phyloP scores from a whole-genome alignment of 2,888 invertebrate species.

The Ormyrus labotus region DNA sequence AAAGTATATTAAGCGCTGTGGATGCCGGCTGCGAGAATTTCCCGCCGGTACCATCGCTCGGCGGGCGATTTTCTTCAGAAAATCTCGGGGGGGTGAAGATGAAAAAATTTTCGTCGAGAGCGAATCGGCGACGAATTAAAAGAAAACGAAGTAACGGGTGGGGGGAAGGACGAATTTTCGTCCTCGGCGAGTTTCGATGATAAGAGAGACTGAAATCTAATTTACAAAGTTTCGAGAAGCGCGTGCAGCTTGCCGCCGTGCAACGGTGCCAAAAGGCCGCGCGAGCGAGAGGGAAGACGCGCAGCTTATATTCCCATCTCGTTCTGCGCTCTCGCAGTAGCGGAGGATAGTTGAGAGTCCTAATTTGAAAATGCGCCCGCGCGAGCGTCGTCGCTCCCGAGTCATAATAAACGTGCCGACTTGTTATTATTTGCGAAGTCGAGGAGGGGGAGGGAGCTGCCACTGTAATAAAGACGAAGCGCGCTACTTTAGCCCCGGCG shows the following conservation, averaged over 20 bases:
- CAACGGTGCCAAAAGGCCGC: too few relatives aligned
- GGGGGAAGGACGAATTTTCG: too few relatives aligned
- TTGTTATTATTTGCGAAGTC: constrained; percentile 54
- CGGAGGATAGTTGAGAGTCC: background rate
- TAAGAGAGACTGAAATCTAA: too few relatives aligned
- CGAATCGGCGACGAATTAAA: background rate
- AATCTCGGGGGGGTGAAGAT: background rate
- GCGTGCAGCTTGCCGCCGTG: too few relatives aligned
- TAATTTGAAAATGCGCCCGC: constrained; percentile 51
- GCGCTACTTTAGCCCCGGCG: constrained; percentile 27
- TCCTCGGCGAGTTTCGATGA: too few relatives aligned
- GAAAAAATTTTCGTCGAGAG: too few relatives aligned
- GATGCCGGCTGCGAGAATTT: background rate
- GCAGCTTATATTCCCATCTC: constrained; percentile 21
- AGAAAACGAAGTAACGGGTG: background rate
- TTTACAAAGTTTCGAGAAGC: too few relatives aligned
- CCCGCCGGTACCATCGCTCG: constrained; percentile 3
- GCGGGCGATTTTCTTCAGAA: background rate
- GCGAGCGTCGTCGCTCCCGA: constrained; percentile 18
- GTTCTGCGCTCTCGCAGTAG: background rate
- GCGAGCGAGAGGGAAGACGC: constrained; percentile 7
- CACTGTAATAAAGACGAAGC: constrained; percentile 52
- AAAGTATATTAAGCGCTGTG: background rate
- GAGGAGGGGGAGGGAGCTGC: background rate
- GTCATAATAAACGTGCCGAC: constrained; percentile 47